These are phyloP conservation scores for Vulpes ferrilata DNA, from an alignment of 2,113 vertebrate genomes.

Conservation along the genomic window DNA sequence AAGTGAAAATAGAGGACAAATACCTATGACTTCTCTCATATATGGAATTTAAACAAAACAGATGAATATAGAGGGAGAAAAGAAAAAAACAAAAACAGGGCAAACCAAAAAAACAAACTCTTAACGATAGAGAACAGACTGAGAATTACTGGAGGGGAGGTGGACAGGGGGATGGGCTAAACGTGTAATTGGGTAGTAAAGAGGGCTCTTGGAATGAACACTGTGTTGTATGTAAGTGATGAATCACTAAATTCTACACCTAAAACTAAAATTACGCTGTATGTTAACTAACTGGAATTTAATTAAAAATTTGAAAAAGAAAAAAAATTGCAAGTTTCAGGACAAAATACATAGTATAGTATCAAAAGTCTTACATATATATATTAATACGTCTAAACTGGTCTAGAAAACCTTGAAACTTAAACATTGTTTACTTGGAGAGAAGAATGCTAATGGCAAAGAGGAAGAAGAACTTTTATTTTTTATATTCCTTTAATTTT, in stretches of 20 bases:
- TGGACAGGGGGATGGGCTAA: not conserved
- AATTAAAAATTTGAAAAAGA: not conserved
- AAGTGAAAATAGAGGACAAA: not conserved
- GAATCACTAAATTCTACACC: not conserved
- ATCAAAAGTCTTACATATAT: slow-evolving; percentile 8
- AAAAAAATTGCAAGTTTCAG: not conserved
- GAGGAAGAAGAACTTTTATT: slow-evolving; percentile 21
- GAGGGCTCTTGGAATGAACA: not conserved
- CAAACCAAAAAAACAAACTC: not conserved
- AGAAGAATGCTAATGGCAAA: not conserved
- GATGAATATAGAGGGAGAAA: not conserved
- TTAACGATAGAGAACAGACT: not conserved
- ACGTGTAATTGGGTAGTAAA: not conserved
- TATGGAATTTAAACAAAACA: not conserved
- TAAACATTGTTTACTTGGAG: not conserved
- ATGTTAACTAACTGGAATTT: not conserved
- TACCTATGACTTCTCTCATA: not conserved
- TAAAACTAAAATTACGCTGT: not conserved
- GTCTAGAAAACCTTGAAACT: not conserved
- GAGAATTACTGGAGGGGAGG: not conserved
- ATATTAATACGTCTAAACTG: not conserved
- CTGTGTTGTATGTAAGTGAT: not conserved
- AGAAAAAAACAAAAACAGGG: not conserved
- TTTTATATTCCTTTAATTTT: slow-evolving; percentile 1
- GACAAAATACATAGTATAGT: not conserved